Evolutionary conservation across 2,797 vertebrate species (phyloP), one percentile per base, ranked within the genome.

Genomic region (Toxotes lorentzi): DNA sequence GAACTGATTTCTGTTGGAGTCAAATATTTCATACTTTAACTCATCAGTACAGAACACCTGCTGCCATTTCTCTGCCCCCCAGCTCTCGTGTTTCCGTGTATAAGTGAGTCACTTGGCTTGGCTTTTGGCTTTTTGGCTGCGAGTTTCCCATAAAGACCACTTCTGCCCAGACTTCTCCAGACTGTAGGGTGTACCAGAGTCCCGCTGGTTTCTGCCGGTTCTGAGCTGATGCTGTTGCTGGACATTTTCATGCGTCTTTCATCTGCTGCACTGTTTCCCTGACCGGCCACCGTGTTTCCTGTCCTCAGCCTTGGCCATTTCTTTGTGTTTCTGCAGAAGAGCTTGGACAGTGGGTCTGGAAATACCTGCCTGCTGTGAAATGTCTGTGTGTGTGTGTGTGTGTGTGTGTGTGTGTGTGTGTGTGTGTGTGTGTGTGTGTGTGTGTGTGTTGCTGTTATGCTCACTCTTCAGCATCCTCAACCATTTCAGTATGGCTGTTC

Each of bases 11-110:
- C 47, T 66, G 32, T 10, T 17, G 10, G 32, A 67, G 35, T 14
- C 35, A 54, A 40, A 41, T 53, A 67, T 53, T 66, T 40, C n/a
- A 19, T 11, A 45, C 8, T 63, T 45, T 27, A 45, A 80, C 66
- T 82, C 71, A 69, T 82, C 79, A 54, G 61, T 59, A 76, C 82
- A 78, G 32, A 53, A 34, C 35, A 67, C 50, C 64, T 53, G 48
- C 50, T 40, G 34, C 64, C 17, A 17, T 8, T 30, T 24, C 17
- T 62, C 47, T 24, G n/a, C 14, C 3, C 47, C n/a, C 1, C 14
- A 50, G 12, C 23, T 50, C n/a, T 54, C 19, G 10, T 54, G 11
- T 67, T 21, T 38, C 32, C 7, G 6, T 50, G 6, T 19, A 64
- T 30, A 48, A 16, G 21, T 54, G n/a, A 38, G 32, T 66, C 32